phyloP scores from a whole-genome alignment of 2,888 invertebrate species.

The Andricus quercusramuli region DNA sequence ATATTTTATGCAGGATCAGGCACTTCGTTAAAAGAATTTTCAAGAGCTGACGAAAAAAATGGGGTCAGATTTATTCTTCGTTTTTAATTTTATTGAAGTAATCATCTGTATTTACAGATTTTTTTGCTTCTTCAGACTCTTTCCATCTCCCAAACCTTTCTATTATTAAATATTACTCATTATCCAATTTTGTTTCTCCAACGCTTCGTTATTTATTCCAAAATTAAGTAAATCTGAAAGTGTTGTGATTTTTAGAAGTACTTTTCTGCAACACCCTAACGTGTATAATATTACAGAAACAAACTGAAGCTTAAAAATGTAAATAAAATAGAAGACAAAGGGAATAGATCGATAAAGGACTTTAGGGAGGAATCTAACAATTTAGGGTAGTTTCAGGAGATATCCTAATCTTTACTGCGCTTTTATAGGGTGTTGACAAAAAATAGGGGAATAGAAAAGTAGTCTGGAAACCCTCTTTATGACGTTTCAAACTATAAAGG shows the following conservation, averaged over 20 bases:
- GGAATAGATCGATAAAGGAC: not conserved
- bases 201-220: too few relatives aligned
- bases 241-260: too few relatives aligned
- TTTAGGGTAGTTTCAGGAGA: not conserved
- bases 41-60: too few relatives aligned
- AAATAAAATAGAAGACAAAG: not conserved
- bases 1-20: too few relatives aligned
- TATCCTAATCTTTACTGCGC: not conserved
- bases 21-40: too few relatives aligned
- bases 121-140: too few relatives aligned
- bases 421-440: conserved; percentile 1
- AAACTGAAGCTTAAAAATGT: not conserved
- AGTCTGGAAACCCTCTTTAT: conserved; percentile 7
- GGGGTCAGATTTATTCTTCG: too few relatives aligned
- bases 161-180: too few relatives aligned
- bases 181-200: too few relatives aligned
- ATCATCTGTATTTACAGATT: too few relatives aligned
- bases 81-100: too few relatives aligned
- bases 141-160: too few relatives aligned
- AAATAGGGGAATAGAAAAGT: conserved; percentile 38
- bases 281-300: not conserved
- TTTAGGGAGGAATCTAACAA: not conserved
- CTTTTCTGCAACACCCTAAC: not conserved
- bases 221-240: not conserved
- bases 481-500: conserved; percentile 12